Base-by-base conservation (phyloP, 2,888 invertebrate species). In the Cheilosia soror region DNA sequence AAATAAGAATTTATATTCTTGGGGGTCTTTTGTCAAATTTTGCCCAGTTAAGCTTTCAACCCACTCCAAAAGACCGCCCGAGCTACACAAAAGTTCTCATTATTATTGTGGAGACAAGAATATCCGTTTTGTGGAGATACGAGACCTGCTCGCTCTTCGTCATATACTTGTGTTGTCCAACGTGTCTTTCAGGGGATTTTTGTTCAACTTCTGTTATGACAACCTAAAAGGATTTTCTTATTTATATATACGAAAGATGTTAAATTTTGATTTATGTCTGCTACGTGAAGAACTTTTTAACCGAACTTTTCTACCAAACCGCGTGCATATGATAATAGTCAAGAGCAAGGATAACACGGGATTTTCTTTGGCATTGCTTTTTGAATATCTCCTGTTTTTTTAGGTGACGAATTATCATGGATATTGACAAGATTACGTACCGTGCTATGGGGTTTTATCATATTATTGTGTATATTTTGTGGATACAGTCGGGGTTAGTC, bases 181-280 rank as follows among this genome's bases (percentile, higher is more conserved):
- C 80, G 79, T 80, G 84, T 83, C 82, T 83, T 83, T 40, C 72
- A 49, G 66, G 75, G 84, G 84, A 84, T 84, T 84, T 79, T 58
- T 75, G 75, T 84, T 71, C 80, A 85, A 81, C 81, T 81, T 81
- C 57, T 77, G 44, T 71, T 85, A 81, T 85, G 85, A 81, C 85
- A 85, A 76, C 81, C 81, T 81, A 85, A 85, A 85, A 77, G 85
- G 85, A 85, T 85, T 81, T 85, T 85, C 85, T 85, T 85, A 84
- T 84, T 84, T 84, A 77, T 72, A 77, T 72, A 63, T 68, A 37
- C 11, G 76, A 80, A 62, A 81, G 76, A 81, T 80, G 76, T 81
- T 81, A 85, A 81, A 85, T 85, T 85, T 85, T 85, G 85, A 85
- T 85, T 85, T 85, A 85, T 85, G 85, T 85, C 66, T 73, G 76